These are phyloP conservation scores for Drosophila demipolita DNA, from an alignment of 2,888 invertebrate species.

Conservation along the genomic window DNA sequence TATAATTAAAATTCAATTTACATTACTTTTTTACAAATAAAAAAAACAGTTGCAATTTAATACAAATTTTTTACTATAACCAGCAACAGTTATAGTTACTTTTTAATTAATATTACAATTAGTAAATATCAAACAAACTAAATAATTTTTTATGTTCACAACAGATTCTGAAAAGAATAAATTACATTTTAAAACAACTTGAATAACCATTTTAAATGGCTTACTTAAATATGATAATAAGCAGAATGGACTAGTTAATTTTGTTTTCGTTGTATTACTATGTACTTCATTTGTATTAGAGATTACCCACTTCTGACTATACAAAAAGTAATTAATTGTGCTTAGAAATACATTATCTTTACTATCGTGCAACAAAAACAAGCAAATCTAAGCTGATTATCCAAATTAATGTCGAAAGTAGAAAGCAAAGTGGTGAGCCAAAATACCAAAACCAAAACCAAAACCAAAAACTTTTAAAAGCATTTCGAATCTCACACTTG, in stretches of 20 bases:
- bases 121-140: neutral
- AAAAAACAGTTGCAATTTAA: neutral
- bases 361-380: neutral
- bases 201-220: neutral
- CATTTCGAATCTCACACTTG: constrained; percentile 16
- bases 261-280: neutral
- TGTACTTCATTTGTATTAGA: neutral
- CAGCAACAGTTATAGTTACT: too few species aligned
- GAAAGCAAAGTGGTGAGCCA: neutral
- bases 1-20: constrained; percentile 12
- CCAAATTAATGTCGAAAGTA: neutral
- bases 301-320: neutral
- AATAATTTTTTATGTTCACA: too few species aligned
- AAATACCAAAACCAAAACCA: neutral
- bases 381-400: neutral
- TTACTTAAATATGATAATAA: neutral
- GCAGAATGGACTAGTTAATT: neutral
- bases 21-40: neutral
- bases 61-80: neutral
- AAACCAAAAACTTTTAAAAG: neutral
- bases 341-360: neutral
- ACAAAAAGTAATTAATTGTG: neutral
- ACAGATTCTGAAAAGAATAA: neutral
- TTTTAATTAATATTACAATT: neutral
- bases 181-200: neutral